phyloP scores from a whole-genome alignment of 1,140 invertebrate species.

The roundworm (Caenorhabditis elegans) region WBcel235 BX284604.4:10926501-10927000 shows the following conservation, averaged over 20 bases:
- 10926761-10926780: not conserved
- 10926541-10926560: not conserved
- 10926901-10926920: too few species aligned
- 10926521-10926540: constrained; percentile 17
- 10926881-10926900: not conserved
- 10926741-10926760: too few species aligned
- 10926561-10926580: not conserved
- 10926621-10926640: too few species aligned
- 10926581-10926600: too few species aligned
- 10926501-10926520: not conserved
- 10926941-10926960: constrained; percentile 10
- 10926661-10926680: too few species aligned
- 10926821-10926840: too few species aligned
- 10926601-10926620: too few species aligned
- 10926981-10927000: not conserved
- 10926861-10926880: not conserved
- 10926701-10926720: too few species aligned
- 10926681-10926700: too few species aligned
- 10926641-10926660: too few species aligned
- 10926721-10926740: too few species aligned
- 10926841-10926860: not conserved
- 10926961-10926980: not conserved
- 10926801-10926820: not conserved
- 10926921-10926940: constrained; percentile 5
- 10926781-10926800: constrained; percentile 1